Evolutionary conservation across 2,888 invertebrate genomes (phyloP), one percentile per base, ranked within the genome.

Genomic region (Microchrysa polita): DNA sequence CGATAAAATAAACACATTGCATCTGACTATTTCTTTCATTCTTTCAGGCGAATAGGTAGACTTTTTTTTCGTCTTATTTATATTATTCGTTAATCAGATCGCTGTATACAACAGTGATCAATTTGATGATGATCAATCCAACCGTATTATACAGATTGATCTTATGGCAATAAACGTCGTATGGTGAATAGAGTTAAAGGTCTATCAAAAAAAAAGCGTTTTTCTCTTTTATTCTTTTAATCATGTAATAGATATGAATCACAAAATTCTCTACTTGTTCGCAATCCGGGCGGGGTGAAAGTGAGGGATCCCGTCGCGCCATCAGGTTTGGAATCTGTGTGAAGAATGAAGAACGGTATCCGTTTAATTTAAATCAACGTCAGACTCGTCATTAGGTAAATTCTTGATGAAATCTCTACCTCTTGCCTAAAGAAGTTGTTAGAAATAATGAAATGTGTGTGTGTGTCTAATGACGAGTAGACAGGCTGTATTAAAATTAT

Each of bases 361-460:
- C 74, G 63, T 74, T 76, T 76, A 76, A 76, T 76, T 76, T 76
- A 74, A 76, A 76, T 76, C 76, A 76, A 76, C 74, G 76, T 76
- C 75, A 76, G 74, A 72, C 75, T 73, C 75, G 74, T 76, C 73
- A 76, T 76, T 74, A 76, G 73, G 74, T 71, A 72, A 55, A 52
- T n/a, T 72, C 67, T 73, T 73, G 61, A 55, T 69, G 69, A 69
- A 69, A 69, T 42, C 55, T 42, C 55, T 27, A 69, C 69, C 69
- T 44, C 1, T 34, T 34, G 53, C 14, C 53, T 48, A 44, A 48
- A 65, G 65, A 65, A 65, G 65, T 44, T 48, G 65, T 48, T 48
- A 65, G 48, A 65, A 65, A 65, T 65, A 65, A 65, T 34, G 48
- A 65, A 65, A 48, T 65, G 65, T 34, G 27, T 34, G 27, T 34